Percentiles rank a stretch among this genome's conserved stretches.
Evolutionary conservation across 1,140 invertebrate genomes (phyloP).

Genomic region (Megalonaias nervosa): DNA sequence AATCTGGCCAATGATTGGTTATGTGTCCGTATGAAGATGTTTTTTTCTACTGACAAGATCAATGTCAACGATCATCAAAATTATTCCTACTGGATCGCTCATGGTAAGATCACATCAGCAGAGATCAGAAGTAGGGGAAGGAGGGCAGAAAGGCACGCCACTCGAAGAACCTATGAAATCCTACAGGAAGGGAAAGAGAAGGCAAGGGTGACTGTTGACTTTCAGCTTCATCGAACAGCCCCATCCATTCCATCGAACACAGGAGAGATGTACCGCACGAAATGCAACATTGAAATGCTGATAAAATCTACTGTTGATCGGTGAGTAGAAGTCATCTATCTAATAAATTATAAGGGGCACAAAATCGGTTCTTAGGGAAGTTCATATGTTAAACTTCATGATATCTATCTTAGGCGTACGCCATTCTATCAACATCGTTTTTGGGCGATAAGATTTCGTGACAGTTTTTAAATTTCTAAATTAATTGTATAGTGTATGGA

Average conservation of each 20-base stretch:
- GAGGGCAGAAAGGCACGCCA: neutral
- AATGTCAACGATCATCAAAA: too few species aligned
- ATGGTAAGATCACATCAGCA: constrained; percentile 18
- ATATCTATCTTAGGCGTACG: too few species aligned
- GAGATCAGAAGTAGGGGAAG: constrained; percentile 12
- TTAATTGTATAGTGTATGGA: too few species aligned
- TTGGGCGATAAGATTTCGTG: too few species aligned
- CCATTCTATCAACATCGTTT: too few species aligned
- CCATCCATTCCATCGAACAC: constrained; percentile 3
- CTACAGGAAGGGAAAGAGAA: too few species aligned
- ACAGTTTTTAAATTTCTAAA: too few species aligned
- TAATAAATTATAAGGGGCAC: too few species aligned
- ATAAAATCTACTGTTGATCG: constrained; percentile 38
- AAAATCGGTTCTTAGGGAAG: too few species aligned
- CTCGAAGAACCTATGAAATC: too few species aligned
- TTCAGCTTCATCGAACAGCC: constrained; percentile 18
- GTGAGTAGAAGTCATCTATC: constrained; percentile 2
- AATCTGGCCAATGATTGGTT: constrained; percentile 18
- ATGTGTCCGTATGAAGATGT: neutral
- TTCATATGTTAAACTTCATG: too few species aligned
- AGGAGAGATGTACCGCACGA: neutral
- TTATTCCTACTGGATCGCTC: constrained; percentile 7
- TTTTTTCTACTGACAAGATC: too few species aligned
- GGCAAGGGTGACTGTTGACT: constrained; percentile 1
- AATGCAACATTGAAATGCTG: constrained; percentile 27